Base-by-base conservation (phyloP, 2,888 invertebrate species). In the Tiliacea citrago region DNA sequence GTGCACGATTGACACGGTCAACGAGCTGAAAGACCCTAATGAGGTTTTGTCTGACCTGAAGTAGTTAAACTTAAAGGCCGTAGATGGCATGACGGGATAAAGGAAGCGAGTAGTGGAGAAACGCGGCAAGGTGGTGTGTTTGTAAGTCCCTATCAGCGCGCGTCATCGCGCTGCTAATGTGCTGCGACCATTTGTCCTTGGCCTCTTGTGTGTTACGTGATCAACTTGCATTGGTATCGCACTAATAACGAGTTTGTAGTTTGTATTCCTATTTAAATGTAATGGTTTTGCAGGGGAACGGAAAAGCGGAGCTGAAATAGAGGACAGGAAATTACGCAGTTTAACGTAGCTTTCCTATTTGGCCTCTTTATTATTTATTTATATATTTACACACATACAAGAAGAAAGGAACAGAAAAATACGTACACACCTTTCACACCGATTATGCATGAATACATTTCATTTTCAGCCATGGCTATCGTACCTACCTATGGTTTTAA, bases 181-280 rank as follows among this genome's bases (percentile, higher is more conserved):
- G 83, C 87, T 82, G 80, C 87, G 85, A 81, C 88, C 88, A 82
- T 87, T 87, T 91, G 92, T 92, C 93, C 93, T 93, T 93, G 92
- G 90, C 91, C 90, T 88, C 87, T n/a, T 88, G 89, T 74, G 49
- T 91, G 76, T 85, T 87, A 87, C 87, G 85, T 72, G 85, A 83
- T 86, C 88, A 89, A 82, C 74, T 81, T 82, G 83, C 75, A 79
- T 73, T 86, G 74, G 68, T 81, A 88, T 85, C 79, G 81, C 70
- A 74, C 69, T 80, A 73, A 73, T 70, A 75, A 77, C 49, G 72
- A 78, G 55, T 61, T 81, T 68, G 51, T 60, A 68, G 65, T 66
- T 73, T 63, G 73, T 79, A 70, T 78, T 68, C 58, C 62, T 77
- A 68, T 66, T 78, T 70, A 29, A 60, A 71, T 61, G 39, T 42